Conservation (phyloP, 92 coral and sea anemone species). For the Actinostola sp. region DNA sequence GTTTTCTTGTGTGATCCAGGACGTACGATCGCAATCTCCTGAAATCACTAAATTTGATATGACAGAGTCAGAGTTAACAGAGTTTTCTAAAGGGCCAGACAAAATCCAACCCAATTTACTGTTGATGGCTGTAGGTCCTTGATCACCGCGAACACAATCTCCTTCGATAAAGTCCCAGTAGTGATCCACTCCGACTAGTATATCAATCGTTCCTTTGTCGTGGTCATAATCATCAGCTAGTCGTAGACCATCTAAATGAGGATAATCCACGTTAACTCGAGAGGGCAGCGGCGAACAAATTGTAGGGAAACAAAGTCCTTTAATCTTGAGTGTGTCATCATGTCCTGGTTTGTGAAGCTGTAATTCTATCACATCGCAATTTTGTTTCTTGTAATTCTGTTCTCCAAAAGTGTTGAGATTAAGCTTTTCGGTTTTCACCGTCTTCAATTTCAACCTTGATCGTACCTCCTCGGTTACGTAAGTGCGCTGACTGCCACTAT, state of each 20-base stretch:
- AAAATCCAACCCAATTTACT: constrained; percentile 51
- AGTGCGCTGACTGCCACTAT: constrained; percentile 58
- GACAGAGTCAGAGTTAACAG: neutral
- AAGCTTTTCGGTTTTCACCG: constrained; percentile 32
- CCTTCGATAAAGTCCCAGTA: constrained; percentile 57
- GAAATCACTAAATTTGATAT: constrained; percentile 17
- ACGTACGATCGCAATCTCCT: constrained; percentile 48
- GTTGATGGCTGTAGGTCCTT: constrained; percentile 40
- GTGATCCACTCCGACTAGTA: constrained; percentile 56
- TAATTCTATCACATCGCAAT: no score
- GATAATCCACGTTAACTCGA: no score
- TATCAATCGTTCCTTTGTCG: constrained; percentile 25
- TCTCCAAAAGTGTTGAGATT: constrained; percentile 63
- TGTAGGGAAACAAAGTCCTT: no score
- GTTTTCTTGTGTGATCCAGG: no score
- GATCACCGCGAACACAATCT: constrained; percentile 24
- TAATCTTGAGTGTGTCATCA: no score
- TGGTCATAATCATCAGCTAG: no score
- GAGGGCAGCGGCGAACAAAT: no score
- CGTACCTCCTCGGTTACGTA: constrained; percentile 43
- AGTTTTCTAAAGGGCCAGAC: constrained; percentile 8
- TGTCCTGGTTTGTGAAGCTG: no score
- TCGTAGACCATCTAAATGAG: no score
- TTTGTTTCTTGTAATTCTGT: constrained; percentile 34
- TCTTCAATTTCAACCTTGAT: constrained; percentile 27